These are phyloP conservation scores for Phorcus lineatus DNA, from an alignment of 2,888 invertebrate species.

Conservation along the genomic window DNA sequence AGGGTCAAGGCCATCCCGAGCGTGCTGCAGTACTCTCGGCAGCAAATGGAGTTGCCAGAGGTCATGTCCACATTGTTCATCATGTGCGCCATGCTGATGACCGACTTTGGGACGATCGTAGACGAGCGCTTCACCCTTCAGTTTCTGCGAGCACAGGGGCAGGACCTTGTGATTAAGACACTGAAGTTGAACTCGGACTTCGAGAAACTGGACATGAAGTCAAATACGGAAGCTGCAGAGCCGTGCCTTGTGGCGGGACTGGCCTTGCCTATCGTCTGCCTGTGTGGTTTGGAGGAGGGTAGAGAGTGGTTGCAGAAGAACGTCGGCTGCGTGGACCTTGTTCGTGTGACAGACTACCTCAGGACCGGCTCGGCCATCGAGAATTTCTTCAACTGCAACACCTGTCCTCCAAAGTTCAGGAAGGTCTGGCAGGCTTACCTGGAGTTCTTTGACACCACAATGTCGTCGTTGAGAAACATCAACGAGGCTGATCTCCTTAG, in stretches of 20 bases:
- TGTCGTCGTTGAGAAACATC: constrained; percentile 43
- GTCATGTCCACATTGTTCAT: constrained; percentile 37
- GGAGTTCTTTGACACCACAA: constrained; percentile 43
- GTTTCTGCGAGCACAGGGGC: constrained; percentile 53
- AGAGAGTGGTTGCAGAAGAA: constrained; percentile 60
- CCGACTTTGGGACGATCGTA: constrained; percentile 39
- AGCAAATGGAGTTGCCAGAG: constrained; percentile 36
- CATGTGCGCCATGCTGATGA: constrained; percentile 50
- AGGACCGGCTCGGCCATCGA: neutral
- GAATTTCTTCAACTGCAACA: neutral
- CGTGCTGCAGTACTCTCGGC: constrained; percentile 42
- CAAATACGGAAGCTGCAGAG: neutral
- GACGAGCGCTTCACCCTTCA: constrained; percentile 57
- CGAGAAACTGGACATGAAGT: constrained; percentile 27
- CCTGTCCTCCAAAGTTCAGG: neutral
- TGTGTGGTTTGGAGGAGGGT: constrained; percentile 53
- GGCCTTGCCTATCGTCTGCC: constrained; percentile 57
- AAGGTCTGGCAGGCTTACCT: constrained; percentile 50
- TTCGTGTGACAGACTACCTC: neutral
- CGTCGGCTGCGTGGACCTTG: constrained; percentile 34
- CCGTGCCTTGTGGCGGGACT: neutral
- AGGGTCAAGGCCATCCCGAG: constrained; percentile 46
- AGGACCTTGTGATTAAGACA: constrained; percentile 52
- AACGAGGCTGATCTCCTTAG: constrained; percentile 55
- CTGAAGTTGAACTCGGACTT: constrained; percentile 42